Conservation (phyloP, 2,797 vertebrate genomes). For the Uromys caudimaculatus region DNA sequence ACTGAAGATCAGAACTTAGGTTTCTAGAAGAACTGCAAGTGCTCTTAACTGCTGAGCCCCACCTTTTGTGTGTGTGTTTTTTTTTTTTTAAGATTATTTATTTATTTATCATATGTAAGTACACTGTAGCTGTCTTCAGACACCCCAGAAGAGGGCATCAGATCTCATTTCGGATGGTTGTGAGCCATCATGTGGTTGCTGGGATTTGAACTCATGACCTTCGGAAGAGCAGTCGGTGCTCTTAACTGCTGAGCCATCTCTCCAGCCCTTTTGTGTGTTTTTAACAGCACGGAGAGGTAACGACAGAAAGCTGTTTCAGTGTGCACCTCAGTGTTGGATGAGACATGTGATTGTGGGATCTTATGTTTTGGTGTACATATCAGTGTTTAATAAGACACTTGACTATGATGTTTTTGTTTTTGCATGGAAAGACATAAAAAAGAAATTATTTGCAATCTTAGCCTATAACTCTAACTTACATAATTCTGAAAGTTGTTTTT, state of each 20-base stretch:
- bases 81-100: no score
- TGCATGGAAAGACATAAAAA: background rate
- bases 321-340: background rate
- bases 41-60: no score
- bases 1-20: background rate
- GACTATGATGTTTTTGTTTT: conserved; percentile 19
- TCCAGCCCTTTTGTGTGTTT: background rate
- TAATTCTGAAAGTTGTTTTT: conserved; percentile 18
- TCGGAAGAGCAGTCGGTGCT: no score
- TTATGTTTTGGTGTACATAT: background rate
- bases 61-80: background rate
- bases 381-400: background rate
- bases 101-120: no score
- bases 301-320: background rate
- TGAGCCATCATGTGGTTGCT: no score
- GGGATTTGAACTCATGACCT: no score
- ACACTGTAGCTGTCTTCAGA: no score
- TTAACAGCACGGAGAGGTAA: background rate
- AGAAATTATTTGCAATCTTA: conserved; percentile 44
- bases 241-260: no score
- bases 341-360: background rate
- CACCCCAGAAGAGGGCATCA: no score
- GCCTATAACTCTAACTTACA: background rate
- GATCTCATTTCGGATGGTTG: no score
- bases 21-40: background rate